Base-by-base conservation (phyloP, 2,797 vertebrate genomes). In the Paratrypauchen microcephalus region DNA sequence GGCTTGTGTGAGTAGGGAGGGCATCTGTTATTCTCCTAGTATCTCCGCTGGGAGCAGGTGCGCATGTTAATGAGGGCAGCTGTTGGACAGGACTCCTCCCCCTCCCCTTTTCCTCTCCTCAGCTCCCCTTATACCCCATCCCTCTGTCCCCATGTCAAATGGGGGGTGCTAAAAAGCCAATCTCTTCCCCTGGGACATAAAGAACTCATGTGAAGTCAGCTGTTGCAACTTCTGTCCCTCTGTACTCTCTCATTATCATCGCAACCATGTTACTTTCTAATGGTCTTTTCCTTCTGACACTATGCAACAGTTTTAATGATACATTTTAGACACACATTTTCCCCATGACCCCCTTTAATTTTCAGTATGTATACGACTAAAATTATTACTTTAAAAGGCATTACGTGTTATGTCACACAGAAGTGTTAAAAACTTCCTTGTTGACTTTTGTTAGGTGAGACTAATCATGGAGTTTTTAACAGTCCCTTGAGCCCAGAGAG, bases 31-130 rank as follows among this genome's bases (percentile, higher is more conserved):
- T 78, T 68, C 69, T 88, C 91, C 88, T 89, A 94, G 94, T 93
- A 87, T 92, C 93, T 94, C 92, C 80, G 77, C 89, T 90, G 89
- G 91, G 93, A 96, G 95, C 96, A 96, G 96, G 96, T 97, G 96
- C 85, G 92, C 94, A 95, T 93, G 90, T 88, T 95, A 95, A 95
- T 91, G 85, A 94, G 55, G 89, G 93, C 88, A 92, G 94, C 95
- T 96, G 95, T 95, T 92, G 85, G 78, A 84, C 80, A 85, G 69
- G 83, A 69, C 85, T 84, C 87, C 87, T 83, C 87, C 85, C 69
- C 76, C 78, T 45, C 75, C 56, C 52, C 61, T 55, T 69, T 47
- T 66, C 72, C 32, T 50, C 47, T 47, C 66, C 60, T 61, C 28
- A 28, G 26, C 72, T 69, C 48, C 72, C 70, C 48, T 56, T 73